phyloP scores from a whole-genome alignment of 2,797 vertebrate genomes.

The Ataeniobius toweri region DNA sequence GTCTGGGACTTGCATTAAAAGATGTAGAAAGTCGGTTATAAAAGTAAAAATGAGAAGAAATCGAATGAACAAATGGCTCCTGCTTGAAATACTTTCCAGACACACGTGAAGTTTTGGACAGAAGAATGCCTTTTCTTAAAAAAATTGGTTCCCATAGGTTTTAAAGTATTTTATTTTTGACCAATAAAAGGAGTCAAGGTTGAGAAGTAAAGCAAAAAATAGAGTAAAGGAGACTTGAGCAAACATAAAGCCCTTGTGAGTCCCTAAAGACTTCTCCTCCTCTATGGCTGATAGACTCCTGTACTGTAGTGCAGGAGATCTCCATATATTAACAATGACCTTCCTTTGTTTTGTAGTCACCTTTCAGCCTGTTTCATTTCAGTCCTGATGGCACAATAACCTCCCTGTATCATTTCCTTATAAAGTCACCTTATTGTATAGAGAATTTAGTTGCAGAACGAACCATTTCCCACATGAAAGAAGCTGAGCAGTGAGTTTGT shows the following conservation, averaged over 20 bases:
- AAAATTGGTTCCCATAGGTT: constrained; percentile 65
- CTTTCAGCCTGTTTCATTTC: constrained; percentile 71
- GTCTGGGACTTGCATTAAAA: constrained; percentile 19
- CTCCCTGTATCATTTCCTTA: constrained; percentile 63
- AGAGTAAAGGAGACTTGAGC: constrained; percentile 29
- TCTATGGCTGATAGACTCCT: constrained; percentile 48
- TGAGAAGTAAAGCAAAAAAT: constrained; percentile 26
- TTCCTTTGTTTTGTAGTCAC: constrained; percentile 64
- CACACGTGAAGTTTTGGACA: constrained; percentile 23
- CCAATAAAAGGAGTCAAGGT: constrained; percentile 40
- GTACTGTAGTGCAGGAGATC: constrained; percentile 54
- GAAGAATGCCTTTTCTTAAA: constrained; percentile 32
- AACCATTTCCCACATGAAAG: constrained; percentile 53
- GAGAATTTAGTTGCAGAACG: constrained; percentile 55
- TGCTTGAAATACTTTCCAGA: constrained; percentile 7
- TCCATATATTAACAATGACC: constrained; percentile 73
- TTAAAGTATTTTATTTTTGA: constrained; percentile 31
- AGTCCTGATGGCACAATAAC: constrained; percentile 67
- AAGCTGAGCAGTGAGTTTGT: constrained; percentile 38
- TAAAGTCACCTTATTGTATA: constrained; percentile 62
- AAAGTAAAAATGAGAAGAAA: constrained; percentile 52
- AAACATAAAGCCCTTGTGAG: constrained; percentile 40
- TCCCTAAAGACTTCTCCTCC: constrained; percentile 44
- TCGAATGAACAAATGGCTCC: constrained; percentile 31
- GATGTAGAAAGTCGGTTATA: constrained; percentile 49